Base-by-base conservation (phyloP, 1,140 invertebrate species). In the Rhyacophila brunnea region DNA sequence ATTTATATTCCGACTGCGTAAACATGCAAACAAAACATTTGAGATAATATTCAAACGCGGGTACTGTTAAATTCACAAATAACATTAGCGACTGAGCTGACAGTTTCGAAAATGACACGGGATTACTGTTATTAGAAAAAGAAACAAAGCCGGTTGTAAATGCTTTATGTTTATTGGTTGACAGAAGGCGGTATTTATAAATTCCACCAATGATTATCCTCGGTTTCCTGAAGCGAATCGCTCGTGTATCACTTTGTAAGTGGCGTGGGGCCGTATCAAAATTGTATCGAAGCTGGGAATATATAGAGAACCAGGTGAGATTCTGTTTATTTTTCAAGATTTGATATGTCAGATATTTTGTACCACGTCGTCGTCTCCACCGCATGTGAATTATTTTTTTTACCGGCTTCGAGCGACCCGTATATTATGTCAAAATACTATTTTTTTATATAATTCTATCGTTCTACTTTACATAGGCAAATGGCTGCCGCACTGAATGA, bases 401-500 rank as follows among this genome's bases (percentile, higher is more conserved):
- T 10, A 45, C 43, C 13, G 15, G 11, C 11, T 40, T n/a, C 4
- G 9, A 32, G 13, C 40, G 50, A 53, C 19, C 23, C 38, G 15
- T n/a, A 40, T n/a, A n/a, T 13, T 40, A 17, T 45, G n/a, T 45
- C 5, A 17, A 48, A 57, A 48, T 49, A 9, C 15, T 47, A 14
- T 35, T 57, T 57, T n/a, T 57, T 28, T 28, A 36, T 18, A 28
- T 55, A 42, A 57, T 57, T 57, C 42, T 49, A 38, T 57, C 44
- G 36, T 42, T 58, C 47, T 28, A 49, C 47, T 58, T 51, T 51
- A 51, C 40, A 35, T 74, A 71, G 74, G 74, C 75, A 78, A 78
- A 78, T 78, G 75, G 75, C 75, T 78, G 75, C 74, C 75, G 71
- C 70, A 73, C 23, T 9, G 23, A 28, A 71, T 77, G 71, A 73